Evolutionary conservation across 2,113 vertebrate genomes (phyloP).

Genomic region (Upupa epops): DNA sequence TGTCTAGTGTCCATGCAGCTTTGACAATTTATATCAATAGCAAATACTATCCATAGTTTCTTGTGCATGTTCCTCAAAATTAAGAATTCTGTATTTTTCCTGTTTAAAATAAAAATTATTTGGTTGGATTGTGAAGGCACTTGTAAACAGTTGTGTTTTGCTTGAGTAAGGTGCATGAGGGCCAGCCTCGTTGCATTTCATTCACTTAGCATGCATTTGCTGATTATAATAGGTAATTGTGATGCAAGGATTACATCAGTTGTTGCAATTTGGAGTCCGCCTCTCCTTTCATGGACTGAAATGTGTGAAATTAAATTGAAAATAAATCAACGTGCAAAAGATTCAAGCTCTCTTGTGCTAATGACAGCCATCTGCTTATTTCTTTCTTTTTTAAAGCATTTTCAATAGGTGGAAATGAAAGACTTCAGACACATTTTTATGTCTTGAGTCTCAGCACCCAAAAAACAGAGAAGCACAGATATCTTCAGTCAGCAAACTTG

Average conservation of each 20-base stretch:
- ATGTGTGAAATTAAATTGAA: conserved; percentile 37
- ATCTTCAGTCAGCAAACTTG: conserved; percentile 15
- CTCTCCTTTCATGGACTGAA: conserved; percentile 27
- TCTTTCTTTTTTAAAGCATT: conserved; percentile 21
- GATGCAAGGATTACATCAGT: conserved; percentile 18
- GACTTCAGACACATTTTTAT: conserved; percentile 46
- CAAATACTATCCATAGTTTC: neutral
- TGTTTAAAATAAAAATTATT: neutral
- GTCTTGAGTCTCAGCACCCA: conserved; percentile 41
- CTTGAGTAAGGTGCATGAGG: neutral
- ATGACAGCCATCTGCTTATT: conserved; percentile 72
- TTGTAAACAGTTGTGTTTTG: neutral
- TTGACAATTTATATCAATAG: neutral
- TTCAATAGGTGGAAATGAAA: conserved; percentile 57
- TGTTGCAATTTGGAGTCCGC: neutral
- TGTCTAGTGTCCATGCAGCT: neutral
- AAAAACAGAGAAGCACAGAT: neutral
- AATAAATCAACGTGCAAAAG: conserved; percentile 57
- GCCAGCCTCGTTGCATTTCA: neutral
- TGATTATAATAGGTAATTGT: neutral
- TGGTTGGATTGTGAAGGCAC: neutral
- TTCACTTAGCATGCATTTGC: neutral
- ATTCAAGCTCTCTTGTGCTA: conserved; percentile 54
- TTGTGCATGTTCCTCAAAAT: neutral
- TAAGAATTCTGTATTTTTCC: neutral